Conservation (phyloP, 30 jellyfish, hydroid and myxozoan species). For the Cassiopea andromeda region DNA sequence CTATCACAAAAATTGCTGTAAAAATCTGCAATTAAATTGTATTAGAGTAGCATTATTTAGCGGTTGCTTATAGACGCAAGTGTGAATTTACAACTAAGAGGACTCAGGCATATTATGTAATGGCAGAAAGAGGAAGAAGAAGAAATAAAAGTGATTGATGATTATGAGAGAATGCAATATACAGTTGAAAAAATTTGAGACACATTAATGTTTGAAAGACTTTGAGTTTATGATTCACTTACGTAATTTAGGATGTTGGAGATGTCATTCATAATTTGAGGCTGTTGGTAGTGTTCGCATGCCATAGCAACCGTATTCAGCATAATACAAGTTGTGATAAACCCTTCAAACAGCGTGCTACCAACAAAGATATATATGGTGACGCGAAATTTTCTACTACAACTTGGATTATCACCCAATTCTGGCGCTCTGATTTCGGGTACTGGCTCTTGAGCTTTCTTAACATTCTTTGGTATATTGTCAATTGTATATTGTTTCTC, state of each 20-base stretch:
- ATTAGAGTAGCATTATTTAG: not conserved
- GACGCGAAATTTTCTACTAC: conserved; percentile 67
- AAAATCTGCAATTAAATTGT: conserved; percentile 65
- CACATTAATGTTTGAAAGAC: no score
- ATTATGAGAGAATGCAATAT: no score
- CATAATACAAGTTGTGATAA: conserved; percentile 94
- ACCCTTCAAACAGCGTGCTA: conserved; percentile 93
- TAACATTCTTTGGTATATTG: conserved; percentile 74
- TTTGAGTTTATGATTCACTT: conserved; percentile 46
- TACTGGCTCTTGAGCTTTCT: conserved; percentile 56
- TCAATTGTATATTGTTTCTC: conserved; percentile 85
- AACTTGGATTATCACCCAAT: conserved; percentile 87
- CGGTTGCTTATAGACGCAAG: no score
- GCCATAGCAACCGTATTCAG: conserved; percentile 96
- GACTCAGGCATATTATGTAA: no score
- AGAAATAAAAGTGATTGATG: no score
- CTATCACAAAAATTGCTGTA: conserved; percentile 87
- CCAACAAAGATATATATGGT: conserved; percentile 81
- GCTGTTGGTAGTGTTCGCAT: conserved; percentile 80
- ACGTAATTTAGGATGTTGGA: conserved; percentile 82
- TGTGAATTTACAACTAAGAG: no score
- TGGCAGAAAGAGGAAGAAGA: no score
- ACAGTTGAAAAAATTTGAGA: no score
- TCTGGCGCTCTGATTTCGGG: conserved; percentile 83
- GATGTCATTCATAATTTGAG: conserved; percentile 28